Evolutionary conservation across 2,888 invertebrate genomes (phyloP).

Genomic region (Anaspis maculata): DNA sequence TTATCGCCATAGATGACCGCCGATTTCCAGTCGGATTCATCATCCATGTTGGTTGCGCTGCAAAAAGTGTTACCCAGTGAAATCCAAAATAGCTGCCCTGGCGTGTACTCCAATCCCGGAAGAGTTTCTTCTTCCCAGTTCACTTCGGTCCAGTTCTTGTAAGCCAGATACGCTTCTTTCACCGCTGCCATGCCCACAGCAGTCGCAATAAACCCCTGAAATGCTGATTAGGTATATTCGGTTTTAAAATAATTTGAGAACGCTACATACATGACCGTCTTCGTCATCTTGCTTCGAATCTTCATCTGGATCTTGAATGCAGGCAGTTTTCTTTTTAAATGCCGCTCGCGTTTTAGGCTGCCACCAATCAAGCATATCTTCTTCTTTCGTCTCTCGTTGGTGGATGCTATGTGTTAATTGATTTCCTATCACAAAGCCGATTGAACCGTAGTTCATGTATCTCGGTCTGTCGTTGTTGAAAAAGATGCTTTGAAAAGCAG

Average conservation of each 20-base stretch:
- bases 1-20: conserved; percentile 65
- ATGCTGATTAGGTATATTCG: too few relatives aligned
- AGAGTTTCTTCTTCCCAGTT: conserved; percentile 49
- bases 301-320: conserved; percentile 83
- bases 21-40: conserved; percentile 62
- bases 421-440: conserved; percentile 79
- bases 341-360: conserved; percentile 41
- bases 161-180: conserved; percentile 82
- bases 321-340: conserved; percentile 64
- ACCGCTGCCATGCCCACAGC: conserved; percentile 56
- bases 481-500: conserved; percentile 80
- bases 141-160: conserved; percentile 62
- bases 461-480: conserved; percentile 74
- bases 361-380: conserved; percentile 57
- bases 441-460: conserved; percentile 81
- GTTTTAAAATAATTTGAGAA: too few relatives aligned
- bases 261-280: too few relatives aligned
- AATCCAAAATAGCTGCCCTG: conserved; percentile 68
- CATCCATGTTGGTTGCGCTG: conserved; percentile 57
- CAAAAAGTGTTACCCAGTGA: conserved; percentile 82
- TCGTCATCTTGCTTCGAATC: conserved; percentile 60
- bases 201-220: background rate
- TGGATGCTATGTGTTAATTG: conserved; percentile 83
- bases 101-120: conserved; percentile 45
- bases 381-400: conserved; percentile 62